phyloP scores from a whole-genome alignment of 2,888 invertebrate genomes.

The Strigamia transsilvanica region DNA sequence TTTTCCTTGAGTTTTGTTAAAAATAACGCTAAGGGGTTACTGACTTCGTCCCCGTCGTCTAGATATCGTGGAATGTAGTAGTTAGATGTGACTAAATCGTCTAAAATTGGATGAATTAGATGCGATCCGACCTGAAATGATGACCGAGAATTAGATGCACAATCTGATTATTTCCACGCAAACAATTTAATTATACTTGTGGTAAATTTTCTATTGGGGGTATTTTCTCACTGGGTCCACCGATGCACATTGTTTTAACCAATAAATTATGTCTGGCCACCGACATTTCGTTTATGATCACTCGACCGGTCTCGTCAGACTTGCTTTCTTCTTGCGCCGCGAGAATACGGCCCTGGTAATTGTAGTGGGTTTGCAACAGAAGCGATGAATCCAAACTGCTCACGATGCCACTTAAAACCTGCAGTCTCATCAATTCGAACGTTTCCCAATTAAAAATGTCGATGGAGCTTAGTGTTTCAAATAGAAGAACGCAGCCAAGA shows the following conservation, averaged over 20 bases:
- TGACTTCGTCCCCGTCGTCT: not conserved
- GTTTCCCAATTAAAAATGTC: constrained; percentile 19
- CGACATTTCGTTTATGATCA: constrained; percentile 33
- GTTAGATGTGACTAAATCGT: not conserved
- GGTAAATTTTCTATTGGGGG: not conserved
- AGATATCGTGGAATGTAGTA: not conserved
- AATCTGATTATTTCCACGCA: not conserved
- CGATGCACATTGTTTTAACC: constrained; percentile 46
- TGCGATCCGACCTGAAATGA: not conserved
- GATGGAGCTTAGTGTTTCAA: not conserved
- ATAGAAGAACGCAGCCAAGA: not conserved
- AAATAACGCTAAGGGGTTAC: not conserved
- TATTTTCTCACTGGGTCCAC: constrained; percentile 50
- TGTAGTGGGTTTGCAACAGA: constrained; percentile 35
- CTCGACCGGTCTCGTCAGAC: not conserved
- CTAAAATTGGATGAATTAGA: not conserved
- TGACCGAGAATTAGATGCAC: not conserved
- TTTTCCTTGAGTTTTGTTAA: not conserved
- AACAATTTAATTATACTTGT: not conserved
- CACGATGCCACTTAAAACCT: constrained; percentile 23
- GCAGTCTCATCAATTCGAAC: not conserved
- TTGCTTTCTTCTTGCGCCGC: not conserved
- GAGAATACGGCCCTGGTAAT: constrained; percentile 40
- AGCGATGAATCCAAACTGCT: constrained; percentile 40
- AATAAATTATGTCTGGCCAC: constrained; percentile 23